phyloP scores from a whole-genome alignment of 2,797 vertebrate species.

The Rhynchonycteris naso region DNA sequence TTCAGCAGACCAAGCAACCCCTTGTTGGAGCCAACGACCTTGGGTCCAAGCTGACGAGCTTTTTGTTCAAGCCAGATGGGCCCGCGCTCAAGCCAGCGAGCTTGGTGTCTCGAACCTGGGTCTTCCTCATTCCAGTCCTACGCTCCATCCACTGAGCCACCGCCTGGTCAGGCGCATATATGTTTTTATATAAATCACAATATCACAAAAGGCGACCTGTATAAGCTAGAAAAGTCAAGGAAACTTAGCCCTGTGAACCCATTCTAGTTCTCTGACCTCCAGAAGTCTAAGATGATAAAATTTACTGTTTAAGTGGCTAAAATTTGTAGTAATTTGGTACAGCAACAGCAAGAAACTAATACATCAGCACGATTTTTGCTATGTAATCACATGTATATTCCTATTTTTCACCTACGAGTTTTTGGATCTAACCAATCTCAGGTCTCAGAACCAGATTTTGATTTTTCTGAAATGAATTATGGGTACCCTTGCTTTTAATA shows the following conservation, averaged over 20 bases:
- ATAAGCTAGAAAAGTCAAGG: not conserved
- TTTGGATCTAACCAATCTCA: not conserved
- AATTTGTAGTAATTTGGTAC: not conserved
- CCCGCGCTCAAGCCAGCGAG: too few relatives aligned
- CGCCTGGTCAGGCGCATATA: too few relatives aligned
- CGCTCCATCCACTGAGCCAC: too few relatives aligned
- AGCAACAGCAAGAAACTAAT: not conserved
- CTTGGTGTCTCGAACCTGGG: too few relatives aligned
- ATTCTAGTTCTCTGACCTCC: not conserved
- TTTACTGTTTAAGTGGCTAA: not conserved
- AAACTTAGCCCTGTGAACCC: not conserved
- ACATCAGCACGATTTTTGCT: not conserved
- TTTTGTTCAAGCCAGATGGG: too few relatives aligned
- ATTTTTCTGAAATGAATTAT: conserved; percentile 11
- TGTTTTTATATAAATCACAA: not conserved
- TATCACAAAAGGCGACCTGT: not conserved
- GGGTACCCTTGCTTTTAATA: not conserved
- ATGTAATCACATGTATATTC: not conserved
- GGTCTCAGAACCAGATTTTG: not conserved
- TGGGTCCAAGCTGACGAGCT: too few relatives aligned
- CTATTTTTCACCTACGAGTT: not conserved
- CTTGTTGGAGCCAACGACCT: too few relatives aligned
- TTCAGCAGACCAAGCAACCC: too few relatives aligned
- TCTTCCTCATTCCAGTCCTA: too few relatives aligned
- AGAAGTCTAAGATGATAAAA: not conserved